Conservation (phyloP, 2,113 vertebrate genomes). For the Micromys minutus region DNA sequence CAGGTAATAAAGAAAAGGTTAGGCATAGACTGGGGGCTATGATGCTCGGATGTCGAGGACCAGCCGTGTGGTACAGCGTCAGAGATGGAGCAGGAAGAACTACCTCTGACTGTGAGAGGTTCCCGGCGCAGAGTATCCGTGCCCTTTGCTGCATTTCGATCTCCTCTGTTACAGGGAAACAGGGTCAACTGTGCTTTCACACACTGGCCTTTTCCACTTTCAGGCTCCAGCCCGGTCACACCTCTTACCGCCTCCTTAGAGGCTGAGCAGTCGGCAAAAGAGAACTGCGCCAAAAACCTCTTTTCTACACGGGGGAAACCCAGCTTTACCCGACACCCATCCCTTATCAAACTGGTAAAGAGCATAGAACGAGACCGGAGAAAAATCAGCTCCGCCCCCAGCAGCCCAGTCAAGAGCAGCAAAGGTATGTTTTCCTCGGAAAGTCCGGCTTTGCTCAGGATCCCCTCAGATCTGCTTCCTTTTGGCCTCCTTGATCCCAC, state of each 20-base stretch:
- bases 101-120: background rate
- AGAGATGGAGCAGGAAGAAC: background rate
- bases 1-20: background rate
- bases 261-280: slow-evolving; percentile 83
- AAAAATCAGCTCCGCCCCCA: slow-evolving; percentile 95
- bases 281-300: slow-evolving; percentile 96
- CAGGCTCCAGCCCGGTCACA: slow-evolving; percentile 76
- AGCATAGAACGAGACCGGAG: slow-evolving; percentile 93
- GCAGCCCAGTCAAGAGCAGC: slow-evolving; percentile 89
- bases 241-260: slow-evolving; percentile 72
- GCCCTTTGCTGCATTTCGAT: background rate
- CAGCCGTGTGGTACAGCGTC: background rate
- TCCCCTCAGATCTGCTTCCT: background rate
- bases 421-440: slow-evolving; percentile 81
- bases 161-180: background rate
- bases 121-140: background rate
- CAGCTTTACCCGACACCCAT: slow-evolving; percentile 94
- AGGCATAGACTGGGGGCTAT: background rate
- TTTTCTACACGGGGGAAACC: slow-evolving; percentile 90
- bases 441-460: background rate
- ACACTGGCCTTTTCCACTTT: slow-evolving; percentile 33
- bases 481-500: background rate
- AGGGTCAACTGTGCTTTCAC: background rate
- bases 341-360: slow-evolving; percentile 94
- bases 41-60: background rate